These are phyloP conservation scores for Sylvilagus floridanus DNA, from an alignment of 2,797 vertebrate genomes.

Conservation along the genomic window DNA sequence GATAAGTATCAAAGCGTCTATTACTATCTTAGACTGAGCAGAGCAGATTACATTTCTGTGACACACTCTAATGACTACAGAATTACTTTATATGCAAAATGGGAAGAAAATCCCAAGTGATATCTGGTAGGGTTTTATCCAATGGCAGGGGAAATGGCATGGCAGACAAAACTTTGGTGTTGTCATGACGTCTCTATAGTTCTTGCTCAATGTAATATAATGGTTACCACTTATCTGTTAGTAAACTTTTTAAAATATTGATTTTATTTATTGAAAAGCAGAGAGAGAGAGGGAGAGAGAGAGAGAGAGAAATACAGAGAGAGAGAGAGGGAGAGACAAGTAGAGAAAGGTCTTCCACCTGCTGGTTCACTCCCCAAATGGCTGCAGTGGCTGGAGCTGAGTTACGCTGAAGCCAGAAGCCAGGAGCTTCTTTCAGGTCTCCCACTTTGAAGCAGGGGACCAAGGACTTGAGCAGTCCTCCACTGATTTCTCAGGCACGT, in stretches of 20 bases:
- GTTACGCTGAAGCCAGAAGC: no score
- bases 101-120: neutral
- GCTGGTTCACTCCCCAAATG: no score
- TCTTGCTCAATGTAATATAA: neutral
- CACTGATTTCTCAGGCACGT: no score
- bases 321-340: no score
- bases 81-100: constrained; percentile 42
- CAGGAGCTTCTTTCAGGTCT: no score
- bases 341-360: no score
- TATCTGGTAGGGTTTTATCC: constrained; percentile 19
- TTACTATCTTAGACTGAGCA: neutral
- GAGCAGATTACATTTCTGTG: neutral
- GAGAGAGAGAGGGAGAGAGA: no score
- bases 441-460: no score
- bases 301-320: no score
- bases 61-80: neutral
- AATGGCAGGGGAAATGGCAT: neutral
- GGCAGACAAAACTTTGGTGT: neutral
- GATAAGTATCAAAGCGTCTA: neutral
- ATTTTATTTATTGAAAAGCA: no score
- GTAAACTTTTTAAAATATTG: neutral
- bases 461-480: no score
- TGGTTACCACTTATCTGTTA: neutral
- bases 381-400: no score
- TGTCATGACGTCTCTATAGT: neutral